Evolutionary conservation across 2,797 vertebrate genomes (phyloP).

Genomic region (Cynopterus sphinx): DNA sequence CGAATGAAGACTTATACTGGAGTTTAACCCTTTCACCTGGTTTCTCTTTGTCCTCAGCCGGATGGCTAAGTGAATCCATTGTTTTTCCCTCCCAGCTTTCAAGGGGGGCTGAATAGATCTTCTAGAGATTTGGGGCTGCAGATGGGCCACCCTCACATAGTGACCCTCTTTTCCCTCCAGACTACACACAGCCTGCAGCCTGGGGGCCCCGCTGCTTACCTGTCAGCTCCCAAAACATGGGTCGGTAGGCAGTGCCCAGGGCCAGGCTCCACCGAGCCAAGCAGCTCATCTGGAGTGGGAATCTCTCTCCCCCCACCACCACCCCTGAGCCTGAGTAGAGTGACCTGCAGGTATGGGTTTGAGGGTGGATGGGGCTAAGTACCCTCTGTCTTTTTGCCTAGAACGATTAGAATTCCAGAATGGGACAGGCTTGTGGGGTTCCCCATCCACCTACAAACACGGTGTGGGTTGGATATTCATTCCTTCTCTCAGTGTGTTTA

Average conservation of each 20-base stretch:
- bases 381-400: background rate
- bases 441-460: background rate
- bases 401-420: background rate
- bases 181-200: background rate
- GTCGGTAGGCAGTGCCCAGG: background rate
- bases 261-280: background rate
- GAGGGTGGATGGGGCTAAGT: background rate
- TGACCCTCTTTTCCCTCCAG: slow-evolving; percentile 13
- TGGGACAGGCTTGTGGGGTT: background rate
- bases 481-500: background rate
- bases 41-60: slow-evolving; percentile 70
- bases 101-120: background rate
- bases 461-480: background rate
- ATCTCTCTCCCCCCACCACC: background rate
- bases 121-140: background rate
- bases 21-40: slow-evolving; percentile 86
- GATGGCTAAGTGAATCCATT: slow-evolving; percentile 25
- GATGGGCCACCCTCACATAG: background rate
- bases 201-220: background rate
- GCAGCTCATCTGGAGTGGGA: background rate
- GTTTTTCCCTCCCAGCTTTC: slow-evolving; percentile 60
- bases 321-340: background rate
- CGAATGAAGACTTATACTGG: slow-evolving; percentile 92
- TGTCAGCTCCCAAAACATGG: background rate
- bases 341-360: background rate